Evolutionary conservation across 2,797 vertebrate genomes (phyloP).

Genomic region (Sarcoramphus papa): DNA sequence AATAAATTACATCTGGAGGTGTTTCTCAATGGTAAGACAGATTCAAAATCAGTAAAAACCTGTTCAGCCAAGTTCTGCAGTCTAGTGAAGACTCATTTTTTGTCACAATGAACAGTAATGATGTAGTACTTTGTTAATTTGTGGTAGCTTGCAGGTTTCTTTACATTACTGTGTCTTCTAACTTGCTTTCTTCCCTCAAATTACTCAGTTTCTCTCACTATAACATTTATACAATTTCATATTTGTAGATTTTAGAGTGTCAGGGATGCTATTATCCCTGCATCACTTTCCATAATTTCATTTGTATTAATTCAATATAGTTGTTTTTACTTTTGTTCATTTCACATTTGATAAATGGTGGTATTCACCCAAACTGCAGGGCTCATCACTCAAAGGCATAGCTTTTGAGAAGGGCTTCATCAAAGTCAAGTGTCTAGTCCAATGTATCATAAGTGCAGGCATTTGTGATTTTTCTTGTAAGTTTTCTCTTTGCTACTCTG

Average conservation of each 20-base stretch:
- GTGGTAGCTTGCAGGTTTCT: background rate
- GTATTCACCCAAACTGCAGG: background rate
- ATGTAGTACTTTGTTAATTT: background rate
- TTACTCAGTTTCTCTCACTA: background rate
- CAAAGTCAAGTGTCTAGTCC: conserved; percentile 9
- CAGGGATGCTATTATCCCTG: background rate
- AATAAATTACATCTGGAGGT: background rate
- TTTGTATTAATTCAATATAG: conserved; percentile 8
- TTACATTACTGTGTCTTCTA: background rate
- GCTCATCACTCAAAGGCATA: conserved; percentile 15
- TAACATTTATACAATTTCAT: background rate
- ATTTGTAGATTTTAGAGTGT: background rate
- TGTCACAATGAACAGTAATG: background rate
- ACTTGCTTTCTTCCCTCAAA: background rate
- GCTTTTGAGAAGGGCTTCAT: conserved; percentile 2
- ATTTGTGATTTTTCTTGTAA: background rate
- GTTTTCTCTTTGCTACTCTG: background rate
- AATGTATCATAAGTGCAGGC: background rate
- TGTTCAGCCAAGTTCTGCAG: background rate
- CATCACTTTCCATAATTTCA: background rate
- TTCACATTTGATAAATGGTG: conserved; percentile 23
- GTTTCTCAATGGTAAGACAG: background rate
- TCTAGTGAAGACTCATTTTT: background rate
- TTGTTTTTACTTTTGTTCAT: background rate
- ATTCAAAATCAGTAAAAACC: background rate